A percentile compares a stretch with the other conserved stretches of the same genome.
These are phyloP conservation scores for Halcyon chelicuti DNA, from an alignment of 2,797 vertebrate genomes.

Conservation along the genomic window DNA sequence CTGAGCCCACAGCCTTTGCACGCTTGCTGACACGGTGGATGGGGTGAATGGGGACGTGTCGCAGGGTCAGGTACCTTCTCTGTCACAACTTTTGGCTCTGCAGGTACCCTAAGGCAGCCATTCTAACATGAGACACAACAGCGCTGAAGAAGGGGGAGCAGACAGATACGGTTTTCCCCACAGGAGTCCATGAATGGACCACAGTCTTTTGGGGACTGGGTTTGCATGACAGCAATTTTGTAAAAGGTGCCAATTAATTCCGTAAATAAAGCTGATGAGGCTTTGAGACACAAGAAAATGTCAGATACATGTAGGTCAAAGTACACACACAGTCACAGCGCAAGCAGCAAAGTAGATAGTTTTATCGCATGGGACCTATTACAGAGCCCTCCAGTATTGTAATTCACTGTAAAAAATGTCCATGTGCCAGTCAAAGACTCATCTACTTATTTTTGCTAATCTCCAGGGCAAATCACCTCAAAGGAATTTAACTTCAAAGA, in stretches of 20 bases:
- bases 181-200: not conserved
- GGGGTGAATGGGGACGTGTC: not conserved
- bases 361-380: not conserved
- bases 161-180: not conserved
- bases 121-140: not conserved
- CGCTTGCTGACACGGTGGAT: not conserved
- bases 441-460: conserved; percentile 19
- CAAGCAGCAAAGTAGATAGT: not conserved
- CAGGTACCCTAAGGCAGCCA: not conserved
- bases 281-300: not conserved
- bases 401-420: not conserved
- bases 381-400: not conserved
- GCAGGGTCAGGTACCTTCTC: not conserved
- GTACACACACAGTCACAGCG: not conserved
- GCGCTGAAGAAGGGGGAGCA: not conserved
- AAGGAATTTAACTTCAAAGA: conserved; percentile 45
- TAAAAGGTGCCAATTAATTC: not conserved
- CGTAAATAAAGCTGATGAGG: not conserved
- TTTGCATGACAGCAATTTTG: not conserved
- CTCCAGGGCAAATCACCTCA: conserved; percentile 28
- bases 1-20: not conserved
- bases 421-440: not conserved
- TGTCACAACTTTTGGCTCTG: not conserved
- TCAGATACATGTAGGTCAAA: not conserved
- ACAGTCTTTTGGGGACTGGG: not conserved